These are phyloP conservation scores for Alcedo quadribrachys DNA, from an alignment of 2,797 vertebrate species.

Conservation along the genomic window DNA sequence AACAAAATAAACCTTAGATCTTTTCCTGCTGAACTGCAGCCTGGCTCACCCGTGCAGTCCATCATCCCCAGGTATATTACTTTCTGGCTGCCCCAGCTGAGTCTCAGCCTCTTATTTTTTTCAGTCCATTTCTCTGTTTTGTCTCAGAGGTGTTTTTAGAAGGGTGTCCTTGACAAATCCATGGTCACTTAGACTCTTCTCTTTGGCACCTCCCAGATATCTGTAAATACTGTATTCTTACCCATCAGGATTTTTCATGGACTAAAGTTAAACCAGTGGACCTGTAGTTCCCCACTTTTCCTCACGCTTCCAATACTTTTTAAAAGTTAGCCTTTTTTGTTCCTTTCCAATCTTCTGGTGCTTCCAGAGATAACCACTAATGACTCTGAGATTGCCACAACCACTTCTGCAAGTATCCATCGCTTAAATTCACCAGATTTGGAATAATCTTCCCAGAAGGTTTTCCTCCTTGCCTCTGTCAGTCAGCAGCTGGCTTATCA, in stretches of 20 bases:
- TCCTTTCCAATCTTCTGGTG: neutral
- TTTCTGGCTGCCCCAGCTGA: neutral
- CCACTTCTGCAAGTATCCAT: neutral
- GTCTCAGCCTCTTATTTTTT: neutral
- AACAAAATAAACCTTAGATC: constrained; percentile 4
- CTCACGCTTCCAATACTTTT: neutral
- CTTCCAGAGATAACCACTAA: neutral
- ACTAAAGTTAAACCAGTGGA: neutral
- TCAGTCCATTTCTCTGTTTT: neutral
- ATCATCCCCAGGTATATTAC: neutral
- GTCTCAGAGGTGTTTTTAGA: neutral
- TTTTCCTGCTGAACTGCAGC: neutral
- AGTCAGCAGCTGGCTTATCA: constrained; percentile 52
- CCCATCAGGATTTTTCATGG: neutral
- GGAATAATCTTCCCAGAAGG: constrained; percentile 35
- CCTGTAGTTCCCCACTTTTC: neutral
- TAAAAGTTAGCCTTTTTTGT: neutral
- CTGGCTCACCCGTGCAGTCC: neutral
- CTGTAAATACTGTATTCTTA: neutral
- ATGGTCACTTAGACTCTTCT: neutral
- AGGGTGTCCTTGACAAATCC: neutral
- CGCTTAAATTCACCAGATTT: constrained; percentile 1
- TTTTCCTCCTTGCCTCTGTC: constrained; percentile 29
- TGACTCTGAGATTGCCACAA: neutral
- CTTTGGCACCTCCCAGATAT: neutral